A percentile compares a stretch with the other conserved stretches of the same genome.
These are phyloP conservation scores for Silurus asotus DNA, from an alignment of 2,113 vertebrate genomes.

Conservation along the genomic window DNA sequence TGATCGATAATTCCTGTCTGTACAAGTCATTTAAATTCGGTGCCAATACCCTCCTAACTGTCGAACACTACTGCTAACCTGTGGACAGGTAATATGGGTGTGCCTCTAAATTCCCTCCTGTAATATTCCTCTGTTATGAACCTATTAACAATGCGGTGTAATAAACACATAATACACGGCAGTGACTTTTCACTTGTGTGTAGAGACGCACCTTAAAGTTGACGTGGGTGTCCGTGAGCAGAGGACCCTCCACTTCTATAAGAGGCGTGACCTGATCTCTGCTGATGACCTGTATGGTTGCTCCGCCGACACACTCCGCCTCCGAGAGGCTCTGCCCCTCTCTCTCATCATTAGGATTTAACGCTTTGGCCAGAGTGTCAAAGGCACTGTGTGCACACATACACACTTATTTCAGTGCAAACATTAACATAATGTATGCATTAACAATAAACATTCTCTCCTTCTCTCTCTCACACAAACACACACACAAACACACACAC, in stretches of 20 bases:
- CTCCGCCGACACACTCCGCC: slow-evolving; percentile 78
- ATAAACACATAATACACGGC: not conserved
- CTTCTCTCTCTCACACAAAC: not conserved
- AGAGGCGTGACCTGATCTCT: slow-evolving; percentile 95
- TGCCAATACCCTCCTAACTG: no score
- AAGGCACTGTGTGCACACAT: slow-evolving; percentile 82
- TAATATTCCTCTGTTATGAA: no score
- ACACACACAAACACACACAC: not conserved
- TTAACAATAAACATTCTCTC: not conserved
- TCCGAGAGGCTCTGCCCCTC: slow-evolving; percentile 76
- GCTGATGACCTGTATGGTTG: slow-evolving; percentile 93
- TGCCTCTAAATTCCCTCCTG: no score
- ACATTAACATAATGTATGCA: not conserved
- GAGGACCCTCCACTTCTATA: slow-evolving; percentile 96
- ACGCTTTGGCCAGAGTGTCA: slow-evolving; percentile 97
- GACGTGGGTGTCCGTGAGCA: slow-evolving; percentile 95
- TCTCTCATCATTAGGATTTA: slow-evolving; percentile 83
- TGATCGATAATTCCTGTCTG: no score
- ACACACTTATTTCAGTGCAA: slow-evolving; percentile 30
- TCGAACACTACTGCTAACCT: no score
- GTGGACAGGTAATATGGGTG: no score
- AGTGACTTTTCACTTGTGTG: not conserved
- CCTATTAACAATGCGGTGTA: not conserved
- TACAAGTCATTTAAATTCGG: no score
- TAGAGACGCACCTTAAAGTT: slow-evolving; percentile 84